phyloP scores from a whole-genome alignment of 2,888 invertebrate species.

The Ceramica pisi region DNA sequence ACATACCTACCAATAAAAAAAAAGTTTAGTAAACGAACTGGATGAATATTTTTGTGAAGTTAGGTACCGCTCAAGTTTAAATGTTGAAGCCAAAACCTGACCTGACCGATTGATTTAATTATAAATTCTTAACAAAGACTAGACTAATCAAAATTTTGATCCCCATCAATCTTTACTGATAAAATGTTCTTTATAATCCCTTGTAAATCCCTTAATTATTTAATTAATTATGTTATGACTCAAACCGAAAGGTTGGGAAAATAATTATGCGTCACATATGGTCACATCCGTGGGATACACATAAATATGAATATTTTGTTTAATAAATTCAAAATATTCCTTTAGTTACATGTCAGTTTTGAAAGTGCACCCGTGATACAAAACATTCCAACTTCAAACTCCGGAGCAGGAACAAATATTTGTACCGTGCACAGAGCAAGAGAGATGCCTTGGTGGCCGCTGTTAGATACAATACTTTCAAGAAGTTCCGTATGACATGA shows the following conservation, averaged over 20 bases:
- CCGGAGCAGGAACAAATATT: slow-evolving; percentile 46
- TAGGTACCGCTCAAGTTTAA: neutral
- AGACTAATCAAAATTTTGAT: neutral
- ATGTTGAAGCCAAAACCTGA: too few species aligned
- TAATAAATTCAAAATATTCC: neutral
- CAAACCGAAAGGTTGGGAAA: too few species aligned
- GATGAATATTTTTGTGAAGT: neutral
- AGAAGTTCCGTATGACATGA: too few species aligned
- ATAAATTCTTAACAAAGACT: neutral
- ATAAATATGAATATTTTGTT: neutral
- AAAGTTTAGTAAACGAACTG: neutral
- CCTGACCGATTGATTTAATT: neutral
- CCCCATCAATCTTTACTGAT: neutral
- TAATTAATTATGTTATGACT: neutral
- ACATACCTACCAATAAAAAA: neutral
- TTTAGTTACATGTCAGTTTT: neutral
- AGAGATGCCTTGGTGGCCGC: neutral
- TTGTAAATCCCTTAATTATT: neutral
- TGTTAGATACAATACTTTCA: too few species aligned
- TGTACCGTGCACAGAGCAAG: neutral
- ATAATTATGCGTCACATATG: too few species aligned
- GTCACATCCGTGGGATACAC: too few species aligned
- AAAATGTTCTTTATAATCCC: neutral
- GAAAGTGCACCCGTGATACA: slow-evolving; percentile 1
- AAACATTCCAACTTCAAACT: slow-evolving; percentile 24